Conservation (phyloP, 2,113 vertebrate genomes). For the Corythoichthys intestinalis region DNA sequence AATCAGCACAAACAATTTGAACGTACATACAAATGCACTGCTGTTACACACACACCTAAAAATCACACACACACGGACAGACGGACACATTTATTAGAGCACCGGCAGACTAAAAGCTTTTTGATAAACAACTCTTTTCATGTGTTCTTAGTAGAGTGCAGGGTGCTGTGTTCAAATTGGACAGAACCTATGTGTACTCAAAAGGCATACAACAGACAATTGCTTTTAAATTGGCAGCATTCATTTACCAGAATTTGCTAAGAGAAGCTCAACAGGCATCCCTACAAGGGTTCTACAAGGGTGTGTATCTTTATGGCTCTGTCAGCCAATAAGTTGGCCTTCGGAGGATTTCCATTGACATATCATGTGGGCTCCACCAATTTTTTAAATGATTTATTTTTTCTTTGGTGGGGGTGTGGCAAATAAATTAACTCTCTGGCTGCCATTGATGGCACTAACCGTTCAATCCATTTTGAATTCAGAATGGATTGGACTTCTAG, state of each 20-base stretch:
- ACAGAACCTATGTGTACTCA: slow-evolving; percentile 1
- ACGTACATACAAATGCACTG: slow-evolving; percentile 15
- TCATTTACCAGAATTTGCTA: background rate
- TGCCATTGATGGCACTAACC: too few relatives aligned
- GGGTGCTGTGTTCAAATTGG: slow-evolving; percentile 28
- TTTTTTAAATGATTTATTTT: too few relatives aligned
- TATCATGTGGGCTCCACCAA: too few relatives aligned
- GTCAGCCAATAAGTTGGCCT: background rate
- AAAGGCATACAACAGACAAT: background rate
- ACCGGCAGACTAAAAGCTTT: slow-evolving; percentile 67
- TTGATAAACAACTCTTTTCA: slow-evolving; percentile 68
- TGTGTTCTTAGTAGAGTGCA: slow-evolving; percentile 49
- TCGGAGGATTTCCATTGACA: background rate
- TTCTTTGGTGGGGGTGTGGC: too few relatives aligned
- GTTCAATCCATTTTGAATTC: too few relatives aligned
- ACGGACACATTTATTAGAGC: slow-evolving; percentile 41
- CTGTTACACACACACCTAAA: slow-evolving; percentile 14
- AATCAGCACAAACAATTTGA: slow-evolving; percentile 20
- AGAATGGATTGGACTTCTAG: too few relatives aligned
- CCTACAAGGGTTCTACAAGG: too few relatives aligned
- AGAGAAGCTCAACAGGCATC: background rate
- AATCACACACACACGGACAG: background rate
- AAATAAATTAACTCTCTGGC: too few relatives aligned
- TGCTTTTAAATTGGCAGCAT: background rate
- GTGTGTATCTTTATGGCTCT: background rate